Conservation (phyloP, 2,888 invertebrate genomes). For the Pammene fasciana region DNA sequence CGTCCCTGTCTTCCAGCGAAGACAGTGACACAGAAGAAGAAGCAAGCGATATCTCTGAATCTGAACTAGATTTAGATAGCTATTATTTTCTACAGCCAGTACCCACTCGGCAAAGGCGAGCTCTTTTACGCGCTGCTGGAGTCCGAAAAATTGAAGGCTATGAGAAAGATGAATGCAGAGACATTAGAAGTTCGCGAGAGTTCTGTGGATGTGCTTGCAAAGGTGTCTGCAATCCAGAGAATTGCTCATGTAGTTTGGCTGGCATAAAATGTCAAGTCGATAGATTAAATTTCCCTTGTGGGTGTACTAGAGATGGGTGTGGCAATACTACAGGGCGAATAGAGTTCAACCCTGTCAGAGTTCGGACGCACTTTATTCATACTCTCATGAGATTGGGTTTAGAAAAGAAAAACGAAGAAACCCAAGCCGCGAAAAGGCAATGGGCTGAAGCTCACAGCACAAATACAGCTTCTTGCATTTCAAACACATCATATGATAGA, state of each 20-base stretch:
- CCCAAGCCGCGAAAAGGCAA: constrained; percentile 72
- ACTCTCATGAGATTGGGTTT: constrained; percentile 96
- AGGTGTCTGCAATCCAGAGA: constrained; percentile 97
- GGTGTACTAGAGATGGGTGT: constrained; percentile 97
- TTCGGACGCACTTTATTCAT: constrained; percentile 98
- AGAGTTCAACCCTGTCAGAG: constrained; percentile 97
- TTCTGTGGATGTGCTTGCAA: constrained; percentile 97
- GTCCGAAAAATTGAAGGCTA: constrained; percentile 95
- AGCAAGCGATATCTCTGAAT: constrained; percentile 90
- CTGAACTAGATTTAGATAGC: constrained; percentile 93
- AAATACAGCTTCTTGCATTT: constrained; percentile 61
- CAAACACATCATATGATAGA: constrained; percentile 69
- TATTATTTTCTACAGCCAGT: constrained; percentile 97
- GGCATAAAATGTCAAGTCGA: constrained; percentile 99
- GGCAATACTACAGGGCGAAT: constrained; percentile 95
- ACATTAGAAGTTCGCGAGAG: constrained; percentile 95
- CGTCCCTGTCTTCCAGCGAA: constrained; percentile 88
- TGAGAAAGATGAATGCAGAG: constrained; percentile 97
- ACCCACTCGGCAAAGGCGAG: constrained; percentile 94
- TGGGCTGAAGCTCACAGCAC: constrained; percentile 75
- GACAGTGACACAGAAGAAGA: constrained; percentile 94
- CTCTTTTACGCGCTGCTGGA: constrained; percentile 94
- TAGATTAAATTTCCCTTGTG: constrained; percentile 97
- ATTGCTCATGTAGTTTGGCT: constrained; percentile 96
- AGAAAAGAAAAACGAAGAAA: constrained; percentile 91